Percentiles rank a stretch among this genome's conserved stretches.
These are phyloP conservation scores for Ochlodes sylvanus DNA, from an alignment of 2,888 invertebrate species.

Conservation along the genomic window DNA sequence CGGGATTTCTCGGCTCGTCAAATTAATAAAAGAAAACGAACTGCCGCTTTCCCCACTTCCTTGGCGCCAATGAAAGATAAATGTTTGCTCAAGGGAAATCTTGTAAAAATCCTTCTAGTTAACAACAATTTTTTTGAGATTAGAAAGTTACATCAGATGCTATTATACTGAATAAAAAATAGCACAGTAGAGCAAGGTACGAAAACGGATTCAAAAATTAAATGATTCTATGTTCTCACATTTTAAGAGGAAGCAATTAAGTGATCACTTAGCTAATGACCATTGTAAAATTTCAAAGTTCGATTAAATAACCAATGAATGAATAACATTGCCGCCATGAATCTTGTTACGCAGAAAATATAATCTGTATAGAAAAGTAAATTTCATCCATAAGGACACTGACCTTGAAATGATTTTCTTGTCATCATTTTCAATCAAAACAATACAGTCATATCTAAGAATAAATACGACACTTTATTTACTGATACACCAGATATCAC, in stretches of 20 bases:
- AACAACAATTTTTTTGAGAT: conserved; percentile 31
- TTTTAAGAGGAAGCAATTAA: too few relatives aligned
- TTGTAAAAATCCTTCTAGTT: conserved; percentile 27
- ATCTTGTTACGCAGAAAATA: too few relatives aligned
- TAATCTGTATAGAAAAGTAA: too few relatives aligned
- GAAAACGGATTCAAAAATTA: too few relatives aligned
- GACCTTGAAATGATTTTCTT: conserved; percentile 6
- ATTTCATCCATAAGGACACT: background rate
- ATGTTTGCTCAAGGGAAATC: conserved; percentile 39
- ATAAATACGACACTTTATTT: conserved; percentile 35
- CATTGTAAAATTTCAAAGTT: too few relatives aligned
- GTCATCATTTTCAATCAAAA: conserved; percentile 33
- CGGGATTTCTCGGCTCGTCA: conserved; percentile 54
- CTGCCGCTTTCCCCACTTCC: conserved; percentile 49
- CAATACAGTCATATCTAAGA: conserved; percentile 37
- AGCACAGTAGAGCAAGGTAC: background rate
- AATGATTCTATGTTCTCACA: too few relatives aligned
- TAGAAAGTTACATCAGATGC: background rate
- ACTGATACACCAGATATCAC: background rate
- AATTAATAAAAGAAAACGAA: conserved; percentile 55
- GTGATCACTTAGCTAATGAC: too few relatives aligned
- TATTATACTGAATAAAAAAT: background rate
- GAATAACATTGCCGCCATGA: too few relatives aligned
- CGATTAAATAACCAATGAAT: too few relatives aligned
- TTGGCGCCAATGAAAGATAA: conserved; percentile 40